These are phyloP conservation scores for Agrypnia vestita DNA, from an alignment of 1,140 invertebrate species.

Conservation along the genomic window DNA sequence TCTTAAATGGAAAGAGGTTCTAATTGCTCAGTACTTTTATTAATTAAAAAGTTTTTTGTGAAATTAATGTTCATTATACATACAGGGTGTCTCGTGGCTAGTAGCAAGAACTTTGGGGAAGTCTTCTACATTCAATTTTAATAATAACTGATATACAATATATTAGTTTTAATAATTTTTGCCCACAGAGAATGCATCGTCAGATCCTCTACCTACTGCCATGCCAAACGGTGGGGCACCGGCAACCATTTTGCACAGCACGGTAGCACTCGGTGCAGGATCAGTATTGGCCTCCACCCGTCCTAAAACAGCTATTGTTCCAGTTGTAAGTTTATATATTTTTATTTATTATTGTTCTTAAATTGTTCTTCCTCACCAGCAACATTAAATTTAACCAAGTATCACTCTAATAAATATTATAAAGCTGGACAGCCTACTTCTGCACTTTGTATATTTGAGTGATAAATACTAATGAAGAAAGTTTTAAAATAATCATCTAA, in stretches of 20 bases:
- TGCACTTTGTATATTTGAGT: neutral
- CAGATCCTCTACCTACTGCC: conserved; percentile 4
- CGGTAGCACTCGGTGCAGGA: neutral
- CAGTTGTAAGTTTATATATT: conserved; percentile 1
- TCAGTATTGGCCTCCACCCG: neutral
- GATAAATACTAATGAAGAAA: neutral
- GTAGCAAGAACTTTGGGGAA: too few relatives aligned
- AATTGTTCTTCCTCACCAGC: neutral
- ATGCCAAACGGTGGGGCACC: conserved; percentile 9
- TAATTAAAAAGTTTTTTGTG: too few relatives aligned
- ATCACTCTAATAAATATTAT: neutral
- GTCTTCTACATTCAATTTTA: too few relatives aligned
- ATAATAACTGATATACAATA: too few relatives aligned
- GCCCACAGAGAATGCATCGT: conserved; percentile 19
- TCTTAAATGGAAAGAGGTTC: too few relatives aligned
- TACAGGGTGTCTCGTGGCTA: too few relatives aligned
- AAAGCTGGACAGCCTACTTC: neutral
- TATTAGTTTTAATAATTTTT: neutral
- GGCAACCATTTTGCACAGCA: neutral
- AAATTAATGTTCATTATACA: too few relatives aligned
- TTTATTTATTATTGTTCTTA: conserved; percentile 3
- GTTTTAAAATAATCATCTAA: neutral
- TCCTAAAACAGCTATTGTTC: conserved; percentile 7
- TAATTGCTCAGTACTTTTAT: too few relatives aligned
- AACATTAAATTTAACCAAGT: neutral